Evolutionary conservation across 2,113 vertebrate genomes (phyloP).

Genomic region (Origma solitaria): DNA sequence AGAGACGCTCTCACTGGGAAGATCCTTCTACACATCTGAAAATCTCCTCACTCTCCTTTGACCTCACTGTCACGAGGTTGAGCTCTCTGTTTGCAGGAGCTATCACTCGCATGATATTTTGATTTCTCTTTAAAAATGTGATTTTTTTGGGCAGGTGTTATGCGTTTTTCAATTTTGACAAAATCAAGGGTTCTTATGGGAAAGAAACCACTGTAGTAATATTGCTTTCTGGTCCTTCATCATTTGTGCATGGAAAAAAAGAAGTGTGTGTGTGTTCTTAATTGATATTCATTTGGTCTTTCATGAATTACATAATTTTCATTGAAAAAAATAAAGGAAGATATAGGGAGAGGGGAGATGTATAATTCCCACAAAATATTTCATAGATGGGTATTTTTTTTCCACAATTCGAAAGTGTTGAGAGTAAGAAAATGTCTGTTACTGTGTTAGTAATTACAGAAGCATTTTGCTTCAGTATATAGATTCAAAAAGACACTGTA

Average conservation of each 20-base stretch:
- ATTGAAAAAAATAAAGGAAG: background rate
- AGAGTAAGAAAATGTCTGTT: background rate
- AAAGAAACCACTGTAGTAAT: background rate
- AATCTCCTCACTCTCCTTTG: background rate
- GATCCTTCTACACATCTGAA: background rate
- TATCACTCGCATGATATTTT: background rate
- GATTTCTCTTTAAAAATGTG: background rate
- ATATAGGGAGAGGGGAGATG: background rate
- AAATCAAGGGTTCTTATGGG: conserved; percentile 5
- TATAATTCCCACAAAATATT: background rate
- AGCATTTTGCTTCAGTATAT: background rate
- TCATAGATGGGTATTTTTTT: background rate
- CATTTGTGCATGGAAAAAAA: background rate
- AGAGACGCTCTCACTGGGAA: background rate
- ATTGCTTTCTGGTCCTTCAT: background rate
- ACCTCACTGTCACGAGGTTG: background rate
- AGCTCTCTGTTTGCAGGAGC: background rate
- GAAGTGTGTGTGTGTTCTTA: background rate
- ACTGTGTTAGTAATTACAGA: background rate
- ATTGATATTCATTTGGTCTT: background rate
- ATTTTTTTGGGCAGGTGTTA: background rate
- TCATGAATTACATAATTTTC: background rate
- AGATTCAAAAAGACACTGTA: background rate
- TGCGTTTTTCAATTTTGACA: conserved; percentile 25
- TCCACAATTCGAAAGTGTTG: background rate